These are phyloP conservation scores for Garrulus glandarius DNA, from an alignment of 2,797 vertebrate genomes.

Conservation along the genomic window DNA sequence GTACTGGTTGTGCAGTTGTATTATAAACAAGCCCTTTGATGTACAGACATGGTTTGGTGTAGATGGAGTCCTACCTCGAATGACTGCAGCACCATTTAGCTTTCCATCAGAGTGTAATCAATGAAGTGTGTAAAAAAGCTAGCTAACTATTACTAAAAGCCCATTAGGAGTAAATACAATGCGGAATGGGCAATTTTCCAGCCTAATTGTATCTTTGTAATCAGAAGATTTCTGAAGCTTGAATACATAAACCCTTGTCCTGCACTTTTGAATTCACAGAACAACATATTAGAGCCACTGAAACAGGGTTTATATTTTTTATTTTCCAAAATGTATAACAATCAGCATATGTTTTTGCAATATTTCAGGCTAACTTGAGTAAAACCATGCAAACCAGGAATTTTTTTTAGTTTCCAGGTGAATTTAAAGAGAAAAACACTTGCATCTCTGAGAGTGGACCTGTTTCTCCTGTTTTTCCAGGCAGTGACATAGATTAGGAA, in stretches of 20 bases:
- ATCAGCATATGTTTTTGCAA: conserved; percentile 2
- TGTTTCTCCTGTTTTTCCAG: background rate
- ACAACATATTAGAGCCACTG: background rate
- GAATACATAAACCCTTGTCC: background rate
- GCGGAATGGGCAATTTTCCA: background rate
- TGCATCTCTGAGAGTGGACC: background rate
- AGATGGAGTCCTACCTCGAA: background rate
- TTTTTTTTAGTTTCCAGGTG: background rate
- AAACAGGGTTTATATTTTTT: conserved; percentile 12
- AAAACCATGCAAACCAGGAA: conserved; percentile 5
- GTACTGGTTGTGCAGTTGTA: background rate
- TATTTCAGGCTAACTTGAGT: background rate
- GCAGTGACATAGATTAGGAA: background rate
- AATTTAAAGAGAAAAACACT: background rate
- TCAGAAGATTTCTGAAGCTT: background rate
- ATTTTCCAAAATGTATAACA: conserved; percentile 43
- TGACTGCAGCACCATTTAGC: background rate
- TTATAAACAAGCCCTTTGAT: background rate
- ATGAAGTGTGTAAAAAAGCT: background rate
- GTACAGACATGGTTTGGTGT: background rate
- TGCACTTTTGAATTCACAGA: background rate
- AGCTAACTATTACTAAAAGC: background rate
- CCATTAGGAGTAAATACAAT: background rate
- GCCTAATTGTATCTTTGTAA: background rate
- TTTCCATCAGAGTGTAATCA: background rate